These are phyloP conservation scores for Festucalex cinctus DNA, from an alignment of 2,113 vertebrate species.

Conservation along the genomic window DNA sequence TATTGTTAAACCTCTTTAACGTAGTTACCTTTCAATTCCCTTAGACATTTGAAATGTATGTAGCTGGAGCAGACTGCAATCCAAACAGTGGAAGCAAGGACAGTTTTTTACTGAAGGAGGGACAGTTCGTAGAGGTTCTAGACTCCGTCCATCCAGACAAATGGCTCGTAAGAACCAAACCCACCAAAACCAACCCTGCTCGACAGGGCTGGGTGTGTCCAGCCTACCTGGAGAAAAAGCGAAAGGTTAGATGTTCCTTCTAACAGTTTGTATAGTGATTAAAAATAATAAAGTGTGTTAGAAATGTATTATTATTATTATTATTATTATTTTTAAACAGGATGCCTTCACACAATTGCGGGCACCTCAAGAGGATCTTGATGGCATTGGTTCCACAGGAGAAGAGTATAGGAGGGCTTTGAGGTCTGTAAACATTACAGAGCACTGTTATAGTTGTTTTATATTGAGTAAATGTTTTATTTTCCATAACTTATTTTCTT, in stretches of 20 bases:
- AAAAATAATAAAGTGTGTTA: background rate
- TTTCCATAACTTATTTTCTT: slow-evolving; percentile 5
- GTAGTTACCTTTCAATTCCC: background rate
- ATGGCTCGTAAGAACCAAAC: slow-evolving; percentile 95
- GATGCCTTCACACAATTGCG: slow-evolving; percentile 54
- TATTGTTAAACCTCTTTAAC: background rate
- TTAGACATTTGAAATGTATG: slow-evolving; percentile 92
- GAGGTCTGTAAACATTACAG: slow-evolving; percentile 39
- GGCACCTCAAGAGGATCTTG: slow-evolving; percentile 53
- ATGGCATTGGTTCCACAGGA: slow-evolving; percentile 60
- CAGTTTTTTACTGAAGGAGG: slow-evolving; percentile 86
- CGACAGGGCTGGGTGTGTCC: slow-evolving; percentile 95
- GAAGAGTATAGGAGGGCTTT: slow-evolving; percentile 66
- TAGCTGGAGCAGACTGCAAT: slow-evolving; percentile 88
- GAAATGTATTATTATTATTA: background rate
- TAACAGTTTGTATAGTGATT: background rate
- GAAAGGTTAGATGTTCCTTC: slow-evolving; percentile 76
- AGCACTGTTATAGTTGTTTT: background rate
- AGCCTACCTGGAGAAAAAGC: slow-evolving; percentile 90
- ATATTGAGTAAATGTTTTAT: background rate
- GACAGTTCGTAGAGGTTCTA: slow-evolving; percentile 93
- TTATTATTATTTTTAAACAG: slow-evolving; percentile 25
- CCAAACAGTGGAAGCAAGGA: slow-evolving; percentile 78
- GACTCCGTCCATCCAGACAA: slow-evolving; percentile 89
- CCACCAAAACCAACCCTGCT: slow-evolving; percentile 86